A percentile compares a stretch with the other conserved stretches of the same genome.
These are phyloP conservation scores for Hypomecis punctinalis DNA, from an alignment of 2,888 invertebrate species.

Conservation along the genomic window DNA sequence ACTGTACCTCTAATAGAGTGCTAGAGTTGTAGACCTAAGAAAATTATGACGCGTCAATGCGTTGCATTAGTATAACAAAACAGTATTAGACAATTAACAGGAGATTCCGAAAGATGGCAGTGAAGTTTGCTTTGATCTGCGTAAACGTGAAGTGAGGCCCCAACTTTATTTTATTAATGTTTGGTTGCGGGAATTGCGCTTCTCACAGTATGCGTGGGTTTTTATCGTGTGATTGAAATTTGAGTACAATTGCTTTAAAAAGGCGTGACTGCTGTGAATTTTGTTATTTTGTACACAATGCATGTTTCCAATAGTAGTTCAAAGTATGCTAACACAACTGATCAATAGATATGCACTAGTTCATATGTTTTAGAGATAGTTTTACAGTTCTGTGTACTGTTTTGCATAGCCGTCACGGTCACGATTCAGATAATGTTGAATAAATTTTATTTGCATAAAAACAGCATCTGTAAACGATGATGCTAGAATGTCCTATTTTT, in stretches of 20 bases:
- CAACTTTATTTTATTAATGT: not conserved
- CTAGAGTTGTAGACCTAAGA: conserved; percentile 1
- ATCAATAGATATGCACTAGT: not conserved
- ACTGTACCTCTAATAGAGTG: conserved; percentile 7
- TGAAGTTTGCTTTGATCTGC: not conserved
- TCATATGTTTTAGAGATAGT: not conserved
- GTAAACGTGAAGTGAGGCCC: not conserved
- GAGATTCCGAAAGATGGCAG: not conserved
- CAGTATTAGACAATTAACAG: conserved; percentile 9
- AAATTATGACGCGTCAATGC: not conserved
- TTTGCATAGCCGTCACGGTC: conserved; percentile 9
- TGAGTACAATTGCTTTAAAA: not conserved
- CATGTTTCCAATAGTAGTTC: conserved; percentile 1
- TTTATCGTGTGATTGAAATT: not conserved
- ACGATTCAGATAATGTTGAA: conserved; percentile 5
- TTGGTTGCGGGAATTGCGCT: not conserved
- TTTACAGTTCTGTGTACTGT: conserved; percentile 6
- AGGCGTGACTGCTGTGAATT: conserved; percentile 4
- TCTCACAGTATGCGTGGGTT: not conserved
- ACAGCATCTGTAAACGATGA: not conserved
- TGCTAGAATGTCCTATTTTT: conserved; percentile 4
- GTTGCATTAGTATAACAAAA: not conserved
- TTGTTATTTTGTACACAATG: not conserved
- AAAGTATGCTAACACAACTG: not conserved
- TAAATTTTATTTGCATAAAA: conserved; percentile 11